Evolutionary conservation across 2,888 invertebrate species (phyloP).

Genomic region (Cephus spinipes): DNA sequence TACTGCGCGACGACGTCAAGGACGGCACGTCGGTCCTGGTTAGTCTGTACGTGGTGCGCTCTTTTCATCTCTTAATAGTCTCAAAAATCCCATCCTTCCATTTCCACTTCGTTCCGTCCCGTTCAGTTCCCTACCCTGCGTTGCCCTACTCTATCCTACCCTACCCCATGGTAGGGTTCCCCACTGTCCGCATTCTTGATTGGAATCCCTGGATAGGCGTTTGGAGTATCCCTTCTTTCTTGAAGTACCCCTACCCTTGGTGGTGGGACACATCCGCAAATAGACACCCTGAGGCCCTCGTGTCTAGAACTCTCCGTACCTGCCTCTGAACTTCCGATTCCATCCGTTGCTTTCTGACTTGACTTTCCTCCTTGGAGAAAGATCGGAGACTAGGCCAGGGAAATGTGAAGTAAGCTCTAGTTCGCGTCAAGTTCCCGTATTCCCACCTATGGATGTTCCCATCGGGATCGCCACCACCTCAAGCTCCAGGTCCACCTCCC

Average conservation of each 20-base stretch:
- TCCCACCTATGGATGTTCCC: conserved; percentile 51
- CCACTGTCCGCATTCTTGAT: conserved; percentile 1
- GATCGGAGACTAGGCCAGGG: neutral
- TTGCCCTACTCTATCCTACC: neutral
- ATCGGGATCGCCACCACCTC: neutral
- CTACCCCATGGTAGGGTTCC: neutral
- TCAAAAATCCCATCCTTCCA: neutral
- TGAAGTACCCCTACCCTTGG: conserved; percentile 55
- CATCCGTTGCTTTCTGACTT: neutral
- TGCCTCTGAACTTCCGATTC: conserved; percentile 1
- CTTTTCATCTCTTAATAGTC: neutral
- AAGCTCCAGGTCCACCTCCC: neutral
- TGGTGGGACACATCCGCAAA: conserved; percentile 12
- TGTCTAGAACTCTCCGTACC: conserved; percentile 6
- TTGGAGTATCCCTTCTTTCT: conserved; percentile 57
- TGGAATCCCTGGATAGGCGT: conserved; percentile 11
- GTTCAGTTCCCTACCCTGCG: neutral
- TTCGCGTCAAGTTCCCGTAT: conserved; percentile 51
- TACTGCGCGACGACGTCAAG: neutral
- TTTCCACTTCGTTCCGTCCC: neutral
- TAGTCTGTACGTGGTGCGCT: neutral
- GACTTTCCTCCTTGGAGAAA: neutral
- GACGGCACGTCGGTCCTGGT: neutral
- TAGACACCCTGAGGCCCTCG: neutral
- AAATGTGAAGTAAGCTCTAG: neutral